A percentile compares a stretch with the other conserved stretches of the same genome.
Conservation (phyloP, 1,140 invertebrate species). For the Himalopsyche phryganea region DNA sequence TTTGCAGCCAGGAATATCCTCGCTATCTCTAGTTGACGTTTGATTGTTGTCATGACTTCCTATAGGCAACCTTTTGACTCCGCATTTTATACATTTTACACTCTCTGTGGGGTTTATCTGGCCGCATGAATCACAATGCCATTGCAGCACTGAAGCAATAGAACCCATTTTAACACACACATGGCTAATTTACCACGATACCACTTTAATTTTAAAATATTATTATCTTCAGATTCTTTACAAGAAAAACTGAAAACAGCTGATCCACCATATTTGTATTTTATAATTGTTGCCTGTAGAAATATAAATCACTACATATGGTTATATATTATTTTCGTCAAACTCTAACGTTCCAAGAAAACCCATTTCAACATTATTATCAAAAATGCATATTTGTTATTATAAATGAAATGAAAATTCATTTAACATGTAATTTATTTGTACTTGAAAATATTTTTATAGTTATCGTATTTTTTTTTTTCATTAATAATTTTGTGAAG, state of each 20-base stretch:
- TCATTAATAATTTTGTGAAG: too few relatives aligned
- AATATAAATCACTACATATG: too few relatives aligned
- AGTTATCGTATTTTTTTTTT: too few relatives aligned
- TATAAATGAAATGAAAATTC: too few relatives aligned
- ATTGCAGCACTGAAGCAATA: constrained; percentile 85
- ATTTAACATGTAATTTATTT: too few relatives aligned
- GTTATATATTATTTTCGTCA: too few relatives aligned
- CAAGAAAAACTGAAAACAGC: constrained; percentile 53
- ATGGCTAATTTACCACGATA: constrained; percentile 55
- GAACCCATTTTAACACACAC: constrained; percentile 72
- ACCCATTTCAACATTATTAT: too few relatives aligned
- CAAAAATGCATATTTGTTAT: too few relatives aligned
- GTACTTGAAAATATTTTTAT: too few relatives aligned
- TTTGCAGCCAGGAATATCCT: constrained; percentile 6
- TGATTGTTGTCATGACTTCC: constrained; percentile 47
- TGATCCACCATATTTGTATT: constrained; percentile 59
- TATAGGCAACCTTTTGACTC: constrained; percentile 51
- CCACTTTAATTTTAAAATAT: constrained; percentile 47
- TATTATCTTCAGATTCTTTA: constrained; percentile 36
- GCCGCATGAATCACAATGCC: constrained; percentile 80
- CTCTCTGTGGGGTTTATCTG: constrained; percentile 82
- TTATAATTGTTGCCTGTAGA: constrained; percentile 10
- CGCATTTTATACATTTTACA: constrained; percentile 76
- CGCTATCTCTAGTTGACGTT: constrained; percentile 31
- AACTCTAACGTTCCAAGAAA: too few relatives aligned